A percentile compares a stretch with the other conserved stretches of the same genome.
phyloP scores from a whole-genome alignment of 1,140 invertebrate genomes.

The Tetramorium parvispinum region DNA sequence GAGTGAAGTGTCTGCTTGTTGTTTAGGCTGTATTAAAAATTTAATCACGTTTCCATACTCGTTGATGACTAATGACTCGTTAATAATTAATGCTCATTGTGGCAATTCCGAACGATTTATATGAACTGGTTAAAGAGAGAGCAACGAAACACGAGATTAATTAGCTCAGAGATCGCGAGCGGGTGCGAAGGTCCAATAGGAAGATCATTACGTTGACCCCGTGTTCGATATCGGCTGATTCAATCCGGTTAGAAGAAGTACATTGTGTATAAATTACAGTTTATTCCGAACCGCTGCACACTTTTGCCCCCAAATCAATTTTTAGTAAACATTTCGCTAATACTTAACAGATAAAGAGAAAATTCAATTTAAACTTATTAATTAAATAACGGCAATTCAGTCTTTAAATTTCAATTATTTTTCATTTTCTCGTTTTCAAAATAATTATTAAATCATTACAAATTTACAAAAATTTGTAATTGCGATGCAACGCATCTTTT shows the following conservation, averaged over 20 bases:
- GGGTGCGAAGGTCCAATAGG: conserved; percentile 24
- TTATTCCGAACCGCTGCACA: neutral
- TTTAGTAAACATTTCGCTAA: neutral
- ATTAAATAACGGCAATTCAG: neutral
- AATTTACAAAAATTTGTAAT: neutral
- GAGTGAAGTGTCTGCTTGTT: neutral
- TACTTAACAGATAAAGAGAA: neutral
- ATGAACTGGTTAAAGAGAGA: neutral
- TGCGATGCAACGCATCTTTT: neutral
- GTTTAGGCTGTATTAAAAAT: neutral
- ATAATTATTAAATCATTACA: neutral
- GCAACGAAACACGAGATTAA: conserved; percentile 42
- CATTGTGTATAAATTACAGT: conserved; percentile 1
- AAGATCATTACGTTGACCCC: conserved; percentile 30
- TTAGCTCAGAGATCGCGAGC: conserved; percentile 56
- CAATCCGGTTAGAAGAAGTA: conserved; percentile 23
- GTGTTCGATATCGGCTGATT: conserved; percentile 14
- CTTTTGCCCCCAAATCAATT: conserved; percentile 2
- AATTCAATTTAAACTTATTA: neutral
- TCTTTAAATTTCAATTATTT: neutral
- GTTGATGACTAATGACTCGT: conserved; percentile 30
- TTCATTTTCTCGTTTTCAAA: neutral
- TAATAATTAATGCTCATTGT: conserved; percentile 58
- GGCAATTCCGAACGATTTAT: neutral
- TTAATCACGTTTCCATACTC: neutral